A percentile compares a stretch with the other conserved stretches of the same genome.
Conservation (phyloP, 2,113 vertebrate species). For the Zingel zingel region DNA sequence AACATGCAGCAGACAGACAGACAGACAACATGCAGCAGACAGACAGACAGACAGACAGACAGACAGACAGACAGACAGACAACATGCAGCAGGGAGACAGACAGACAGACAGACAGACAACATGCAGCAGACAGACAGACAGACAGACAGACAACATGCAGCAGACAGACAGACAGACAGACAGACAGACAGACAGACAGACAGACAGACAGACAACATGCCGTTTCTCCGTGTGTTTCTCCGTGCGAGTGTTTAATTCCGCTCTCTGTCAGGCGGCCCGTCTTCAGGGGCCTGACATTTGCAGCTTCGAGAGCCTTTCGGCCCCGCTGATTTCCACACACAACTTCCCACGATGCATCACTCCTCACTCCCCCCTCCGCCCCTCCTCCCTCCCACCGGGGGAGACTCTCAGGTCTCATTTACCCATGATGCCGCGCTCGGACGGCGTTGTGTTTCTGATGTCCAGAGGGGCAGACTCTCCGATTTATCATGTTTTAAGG, state of each 20-base stretch:
- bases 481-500: slow-evolving; percentile 76
- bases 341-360: slow-evolving; percentile 59
- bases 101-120: no score
- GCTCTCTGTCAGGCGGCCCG: slow-evolving; percentile 34
- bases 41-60: no score
- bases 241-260: slow-evolving; percentile 31
- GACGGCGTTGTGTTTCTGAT: slow-evolving; percentile 52
- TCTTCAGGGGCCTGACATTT: slow-evolving; percentile 75
- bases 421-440: slow-evolving; percentile 59
- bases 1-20: no score
- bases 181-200: no score
- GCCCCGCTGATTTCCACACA: slow-evolving; percentile 46
- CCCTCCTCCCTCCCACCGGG: slow-evolving; percentile 10
- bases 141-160: no score
- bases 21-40: no score
- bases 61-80: no score
- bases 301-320: slow-evolving; percentile 43
- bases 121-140: no score
- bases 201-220: no score
- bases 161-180: no score
- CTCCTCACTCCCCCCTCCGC: neutral
- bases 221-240: no score
- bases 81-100: no score
- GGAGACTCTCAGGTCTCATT: slow-evolving; percentile 57
- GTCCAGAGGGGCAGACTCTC: slow-evolving; percentile 61